Conservation (phyloP, 2,797 vertebrate genomes). For the Orestias chungarensis region DNA sequence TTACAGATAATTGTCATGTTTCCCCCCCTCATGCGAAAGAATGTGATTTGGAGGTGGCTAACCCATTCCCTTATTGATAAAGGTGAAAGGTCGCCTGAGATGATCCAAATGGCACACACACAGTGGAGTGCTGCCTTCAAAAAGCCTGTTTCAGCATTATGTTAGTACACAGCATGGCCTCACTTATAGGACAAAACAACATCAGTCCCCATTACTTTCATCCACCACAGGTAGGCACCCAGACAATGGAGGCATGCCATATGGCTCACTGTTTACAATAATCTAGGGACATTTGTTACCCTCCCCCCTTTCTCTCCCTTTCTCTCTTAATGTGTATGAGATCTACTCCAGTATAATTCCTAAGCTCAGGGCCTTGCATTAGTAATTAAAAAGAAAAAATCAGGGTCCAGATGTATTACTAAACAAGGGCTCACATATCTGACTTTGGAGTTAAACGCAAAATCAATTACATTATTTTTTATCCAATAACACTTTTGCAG, state of each 20-base stretch:
- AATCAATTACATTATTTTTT: constrained; percentile 81
- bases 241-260: constrained; percentile 79
- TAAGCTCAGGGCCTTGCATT: constrained; percentile 82
- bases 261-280: constrained; percentile 81
- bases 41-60: constrained; percentile 78
- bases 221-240: constrained; percentile 74
- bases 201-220: constrained; percentile 64
- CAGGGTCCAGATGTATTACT: constrained; percentile 80
- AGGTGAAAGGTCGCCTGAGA: constrained; percentile 81
- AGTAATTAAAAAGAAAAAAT: constrained; percentile 83
- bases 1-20: constrained; percentile 83
- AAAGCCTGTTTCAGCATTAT: constrained; percentile 79
- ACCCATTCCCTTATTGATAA: constrained; percentile 80
- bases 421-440: constrained; percentile 73
- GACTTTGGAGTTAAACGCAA: constrained; percentile 80
- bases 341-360: constrained; percentile 81
- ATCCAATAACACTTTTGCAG: constrained; percentile 67
- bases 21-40: constrained; percentile 78
- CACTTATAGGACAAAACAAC: constrained; percentile 80
- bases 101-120: constrained; percentile 76
- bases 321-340: constrained; percentile 76
- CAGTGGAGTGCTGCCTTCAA: constrained; percentile 64
- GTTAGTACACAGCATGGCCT: constrained; percentile 67
- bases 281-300: constrained; percentile 76
- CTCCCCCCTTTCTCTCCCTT: constrained; percentile 55